Conservation (phyloP, 2,888 invertebrate species). For the Laothoe populi region DNA sequence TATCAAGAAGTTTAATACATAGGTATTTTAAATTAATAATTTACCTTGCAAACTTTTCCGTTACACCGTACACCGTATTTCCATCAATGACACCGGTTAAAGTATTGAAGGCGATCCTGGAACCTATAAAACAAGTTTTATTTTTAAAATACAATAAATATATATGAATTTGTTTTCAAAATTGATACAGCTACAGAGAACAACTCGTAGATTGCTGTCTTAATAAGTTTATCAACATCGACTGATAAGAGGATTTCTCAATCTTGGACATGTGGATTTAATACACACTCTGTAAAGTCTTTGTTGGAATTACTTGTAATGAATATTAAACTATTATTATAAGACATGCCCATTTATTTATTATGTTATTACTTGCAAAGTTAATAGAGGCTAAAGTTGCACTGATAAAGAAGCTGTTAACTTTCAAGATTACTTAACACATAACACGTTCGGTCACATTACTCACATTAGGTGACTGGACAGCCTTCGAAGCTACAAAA, state of each 20-base stretch:
- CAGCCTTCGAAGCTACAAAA: slow-evolving; percentile 12
- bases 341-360: background rate
- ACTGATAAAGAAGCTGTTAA: background rate
- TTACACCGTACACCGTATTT: slow-evolving; percentile 95
- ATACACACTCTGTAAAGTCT: background rate
- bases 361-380: slow-evolving; percentile 11
- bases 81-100: slow-evolving; percentile 94
- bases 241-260: background rate
- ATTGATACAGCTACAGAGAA: background rate
- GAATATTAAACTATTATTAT: too few relatives aligned
- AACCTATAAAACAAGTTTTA: slow-evolving; percentile 81
- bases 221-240: too few relatives aligned
- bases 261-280: background rate
- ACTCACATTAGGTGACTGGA: background rate
- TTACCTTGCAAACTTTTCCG: slow-evolving; percentile 91
- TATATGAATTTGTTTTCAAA: background rate
- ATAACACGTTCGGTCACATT: slow-evolving; percentile 14
- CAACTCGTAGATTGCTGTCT: background rate
- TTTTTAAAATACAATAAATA: background rate
- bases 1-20: background rate
- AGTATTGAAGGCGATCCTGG: slow-evolving; percentile 93
- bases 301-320: too few relatives aligned
- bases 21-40: background rate
- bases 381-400: background rate
- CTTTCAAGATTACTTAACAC: slow-evolving; percentile 24